Evolutionary conservation across 2,113 vertebrate genomes (phyloP), one percentile per base, ranked within the genome.

Genomic region (Polypterus senegalus): DNA sequence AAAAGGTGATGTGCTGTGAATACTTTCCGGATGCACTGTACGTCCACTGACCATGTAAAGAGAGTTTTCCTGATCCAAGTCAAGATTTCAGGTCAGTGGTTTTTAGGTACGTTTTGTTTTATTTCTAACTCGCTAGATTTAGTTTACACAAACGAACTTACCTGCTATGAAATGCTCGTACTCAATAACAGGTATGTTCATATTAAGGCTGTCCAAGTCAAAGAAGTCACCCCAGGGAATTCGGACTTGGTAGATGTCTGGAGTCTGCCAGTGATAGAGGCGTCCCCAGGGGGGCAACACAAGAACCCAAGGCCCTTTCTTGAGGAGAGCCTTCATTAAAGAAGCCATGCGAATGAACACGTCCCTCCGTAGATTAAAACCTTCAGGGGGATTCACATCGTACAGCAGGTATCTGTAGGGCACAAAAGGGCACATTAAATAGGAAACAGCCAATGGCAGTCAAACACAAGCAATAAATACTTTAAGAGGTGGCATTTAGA

Each of bases 221-320:
- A 99, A 98, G 62, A 99, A 99, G 53, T 91, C 79, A 0, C 87
- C 77, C 96, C 96, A 99, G 3, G 89, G 89, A 6, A 99, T 88
- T 44, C 79, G 89, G 48, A 88, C 72, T 74, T 99, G 96, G 64
- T 84, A 86, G 55, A 99, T 79, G 66, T 92, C 80, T 0, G 92
- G 85, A 71, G 91, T 99, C 79, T 97, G 95, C 95, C 96, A 99
- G 73, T 97, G 94, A 68, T 97, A 97, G 45, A 99, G 89, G 3
- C 85, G 90, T 61, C 96, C 94, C 96, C 96, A 99, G 0, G 95
- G 95, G n/a, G 96, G 96, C 60, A 98, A 81, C 60, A 99, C 95
- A 6, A 99, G 71, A 3, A 90, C 92, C 96, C 95, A 99, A 58
- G 90, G 86, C 44, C 91, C 89, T 0, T 67, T 79, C 69, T 84